phyloP scores from a whole-genome alignment of 2,888 invertebrate species.

The Herminia tarsipennalis region DNA sequence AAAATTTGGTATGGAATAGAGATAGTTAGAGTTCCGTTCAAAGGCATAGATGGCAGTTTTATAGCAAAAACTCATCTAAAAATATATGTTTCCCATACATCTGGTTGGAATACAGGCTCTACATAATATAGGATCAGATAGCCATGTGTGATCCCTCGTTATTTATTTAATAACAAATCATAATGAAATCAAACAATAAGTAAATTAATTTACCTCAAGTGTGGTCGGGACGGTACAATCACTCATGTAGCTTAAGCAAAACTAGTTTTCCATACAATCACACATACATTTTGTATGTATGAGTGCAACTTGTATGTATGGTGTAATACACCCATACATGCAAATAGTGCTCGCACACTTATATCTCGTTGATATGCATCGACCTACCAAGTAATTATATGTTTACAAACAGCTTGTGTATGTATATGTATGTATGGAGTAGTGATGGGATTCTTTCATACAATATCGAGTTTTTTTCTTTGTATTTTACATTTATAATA shows the following conservation, averaged over 20 bases:
- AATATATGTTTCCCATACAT: no score
- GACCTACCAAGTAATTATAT: conserved; percentile 84
- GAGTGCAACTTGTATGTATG: conserved; percentile 8
- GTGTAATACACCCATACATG: conserved; percentile 33
- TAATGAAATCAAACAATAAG: conserved; percentile 32
- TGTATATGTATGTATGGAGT: conserved; percentile 36
- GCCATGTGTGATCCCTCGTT: no score
- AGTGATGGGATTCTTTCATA: conserved; percentile 57
- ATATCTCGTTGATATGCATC: conserved; percentile 76
- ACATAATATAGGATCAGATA: no score
- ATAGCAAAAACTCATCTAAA: no score
- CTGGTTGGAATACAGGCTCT: no score
- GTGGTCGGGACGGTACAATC: conserved; percentile 66
- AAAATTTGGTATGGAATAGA: no score
- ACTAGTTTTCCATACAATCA: conserved; percentile 68
- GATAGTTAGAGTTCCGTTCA: no score
- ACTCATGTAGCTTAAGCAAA: conserved; percentile 65
- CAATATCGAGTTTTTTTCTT: conserved; percentile 24
- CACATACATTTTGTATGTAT: conserved; percentile 4
- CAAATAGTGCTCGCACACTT: conserved; percentile 45
- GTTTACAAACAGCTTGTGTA: conserved; percentile 75
- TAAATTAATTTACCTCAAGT: conserved; percentile 64
- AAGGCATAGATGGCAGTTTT: no score
- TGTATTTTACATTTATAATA: no score
- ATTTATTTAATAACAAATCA: not conserved